These are phyloP conservation scores for Ascidia mentula DNA, from an alignment of 23 tunicate species.

Conservation along the genomic window DNA sequence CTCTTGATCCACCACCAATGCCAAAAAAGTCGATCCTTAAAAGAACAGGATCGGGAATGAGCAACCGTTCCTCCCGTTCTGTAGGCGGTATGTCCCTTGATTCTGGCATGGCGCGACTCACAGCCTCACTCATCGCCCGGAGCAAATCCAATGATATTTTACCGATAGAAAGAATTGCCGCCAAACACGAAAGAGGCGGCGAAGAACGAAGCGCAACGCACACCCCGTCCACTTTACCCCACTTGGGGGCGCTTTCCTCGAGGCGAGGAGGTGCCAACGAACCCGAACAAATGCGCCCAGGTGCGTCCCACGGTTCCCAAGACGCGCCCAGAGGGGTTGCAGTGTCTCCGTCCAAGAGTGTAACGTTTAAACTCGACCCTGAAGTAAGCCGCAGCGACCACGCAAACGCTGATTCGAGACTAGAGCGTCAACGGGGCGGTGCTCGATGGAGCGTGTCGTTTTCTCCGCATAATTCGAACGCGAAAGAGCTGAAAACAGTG, in stretches of 20 bases:
- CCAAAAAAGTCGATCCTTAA: slow-evolving; percentile 52
- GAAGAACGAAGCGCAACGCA: not conserved
- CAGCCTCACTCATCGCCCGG: slow-evolving; percentile 29
- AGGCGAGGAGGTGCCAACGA: not conserved
- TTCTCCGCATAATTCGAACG: slow-evolving; percentile 29
- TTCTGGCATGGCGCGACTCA: slow-evolving; percentile 56
- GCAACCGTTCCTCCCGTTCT: slow-evolving; percentile 34
- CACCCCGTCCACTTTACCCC: slow-evolving; percentile 6
- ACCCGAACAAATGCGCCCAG: not conserved
- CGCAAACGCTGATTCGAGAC: not conserved
- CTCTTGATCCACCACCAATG: not conserved
- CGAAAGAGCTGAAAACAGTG: not conserved
- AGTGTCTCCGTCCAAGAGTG: slow-evolving; percentile 45
- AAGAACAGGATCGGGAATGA: slow-evolving; percentile 53
- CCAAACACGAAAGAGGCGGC: not conserved
- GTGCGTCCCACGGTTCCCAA: not conserved
- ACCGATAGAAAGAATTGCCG: not conserved
- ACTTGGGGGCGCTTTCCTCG: not conserved
- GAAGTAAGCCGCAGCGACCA: slow-evolving; percentile 16
- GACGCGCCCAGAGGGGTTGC: not conserved
- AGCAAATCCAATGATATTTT: not conserved
- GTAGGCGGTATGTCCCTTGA: slow-evolving; percentile 62
- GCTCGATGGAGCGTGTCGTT: slow-evolving; percentile 59
- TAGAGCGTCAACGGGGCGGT: slow-evolving; percentile 19
- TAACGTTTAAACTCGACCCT: slow-evolving; percentile 62